Percentiles rank a stretch among this genome's conserved stretches.
Evolutionary conservation across 2,888 invertebrate species (phyloP).

Genomic region (Epinotia ramella): DNA sequence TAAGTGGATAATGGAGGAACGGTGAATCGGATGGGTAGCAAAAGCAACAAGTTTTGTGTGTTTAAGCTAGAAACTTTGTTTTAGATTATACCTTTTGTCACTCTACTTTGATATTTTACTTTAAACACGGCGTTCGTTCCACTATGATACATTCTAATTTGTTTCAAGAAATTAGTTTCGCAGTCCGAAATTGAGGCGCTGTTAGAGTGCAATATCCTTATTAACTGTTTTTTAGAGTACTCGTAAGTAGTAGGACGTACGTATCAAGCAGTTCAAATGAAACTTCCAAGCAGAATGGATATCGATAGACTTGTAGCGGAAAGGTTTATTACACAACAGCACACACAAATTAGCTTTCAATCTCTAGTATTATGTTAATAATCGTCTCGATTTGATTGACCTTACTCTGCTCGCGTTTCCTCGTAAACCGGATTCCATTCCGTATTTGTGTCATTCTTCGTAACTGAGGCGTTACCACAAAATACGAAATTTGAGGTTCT

Average conservation of each 20-base stretch:
- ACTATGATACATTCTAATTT: too few species aligned
- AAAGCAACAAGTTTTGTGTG: neutral
- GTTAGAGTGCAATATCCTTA: too few species aligned
- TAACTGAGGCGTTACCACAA: neutral
- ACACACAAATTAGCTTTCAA: slow-evolving; percentile 12
- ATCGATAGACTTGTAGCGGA: neutral
- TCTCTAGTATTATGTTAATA: slow-evolving; percentile 1
- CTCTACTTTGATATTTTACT: too few species aligned
- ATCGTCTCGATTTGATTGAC: neutral
- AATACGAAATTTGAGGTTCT: too few species aligned
- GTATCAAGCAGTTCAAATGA: neutral
- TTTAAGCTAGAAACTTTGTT: too few species aligned
- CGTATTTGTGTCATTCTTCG: slow-evolving; percentile 33
- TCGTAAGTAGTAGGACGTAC: too few species aligned
- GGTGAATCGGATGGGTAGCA: neutral
- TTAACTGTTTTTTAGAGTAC: too few species aligned
- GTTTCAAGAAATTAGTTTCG: too few species aligned
- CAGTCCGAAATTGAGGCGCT: too few species aligned
- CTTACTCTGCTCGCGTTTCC: slow-evolving; percentile 32
- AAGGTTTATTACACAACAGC: neutral
- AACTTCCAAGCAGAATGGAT: neutral
- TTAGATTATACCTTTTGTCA: too few species aligned
- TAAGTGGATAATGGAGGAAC: neutral
- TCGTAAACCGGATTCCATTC: slow-evolving; percentile 31
- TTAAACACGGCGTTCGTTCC: too few species aligned